phyloP scores from a whole-genome alignment of 2,113 vertebrate genomes.

The Mugil cephalus region DNA sequence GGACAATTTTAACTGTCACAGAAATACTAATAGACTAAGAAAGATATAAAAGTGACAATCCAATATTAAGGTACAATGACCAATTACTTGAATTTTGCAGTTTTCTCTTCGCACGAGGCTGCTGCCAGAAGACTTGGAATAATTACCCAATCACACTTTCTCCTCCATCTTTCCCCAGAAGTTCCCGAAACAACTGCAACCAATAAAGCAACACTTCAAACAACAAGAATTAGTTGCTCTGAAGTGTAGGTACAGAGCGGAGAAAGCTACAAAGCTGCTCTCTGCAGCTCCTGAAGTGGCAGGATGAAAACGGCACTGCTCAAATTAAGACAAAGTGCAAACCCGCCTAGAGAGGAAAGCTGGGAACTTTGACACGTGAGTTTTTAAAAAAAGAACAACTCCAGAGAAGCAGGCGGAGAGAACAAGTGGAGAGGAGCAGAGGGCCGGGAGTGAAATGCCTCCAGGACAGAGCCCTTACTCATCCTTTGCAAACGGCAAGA shows the following conservation, averaged over 20 bases:
- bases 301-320: conserved; percentile 71
- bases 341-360: conserved; percentile 59
- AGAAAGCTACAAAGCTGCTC: conserved; percentile 68
- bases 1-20: conserved; percentile 60
- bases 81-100: conserved; percentile 2
- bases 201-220: conserved; percentile 67
- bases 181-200: conserved; percentile 38
- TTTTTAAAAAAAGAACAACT: conserved; percentile 69
- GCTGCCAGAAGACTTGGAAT: conserved; percentile 46
- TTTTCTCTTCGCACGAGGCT: conserved; percentile 37
- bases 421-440: conserved; percentile 52
- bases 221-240: conserved; percentile 57
- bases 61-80: conserved; percentile 26
- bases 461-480: conserved; percentile 75
- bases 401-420: conserved; percentile 42
- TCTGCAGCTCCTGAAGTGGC: conserved; percentile 49
- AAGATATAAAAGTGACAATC: conserved; percentile 54
- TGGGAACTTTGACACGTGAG: conserved; percentile 66
- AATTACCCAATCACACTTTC: not conserved
- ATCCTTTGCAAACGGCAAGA: conserved; percentile 58
- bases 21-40: conserved; percentile 12
- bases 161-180: not conserved
- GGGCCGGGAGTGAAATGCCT: conserved; percentile 70
- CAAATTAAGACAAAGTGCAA: conserved; percentile 74
- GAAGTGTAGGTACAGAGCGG: conserved; percentile 50